Base-by-base conservation (phyloP, 2,797 vertebrate genomes). In the Pteropus rufus region DNA sequence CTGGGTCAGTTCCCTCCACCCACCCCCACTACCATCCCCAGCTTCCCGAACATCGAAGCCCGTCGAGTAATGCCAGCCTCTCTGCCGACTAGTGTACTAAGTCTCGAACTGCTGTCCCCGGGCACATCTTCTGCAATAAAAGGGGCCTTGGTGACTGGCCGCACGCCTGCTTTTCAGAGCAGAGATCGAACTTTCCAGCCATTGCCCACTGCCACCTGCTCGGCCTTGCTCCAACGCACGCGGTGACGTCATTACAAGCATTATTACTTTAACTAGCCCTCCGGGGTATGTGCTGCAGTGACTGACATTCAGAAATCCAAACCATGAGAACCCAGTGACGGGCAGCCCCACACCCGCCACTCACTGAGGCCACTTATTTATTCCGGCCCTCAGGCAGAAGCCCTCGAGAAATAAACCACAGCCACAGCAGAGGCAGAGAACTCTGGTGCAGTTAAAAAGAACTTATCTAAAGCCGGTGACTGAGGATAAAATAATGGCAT, bases 231-330 rank as follows among this genome's bases (percentile, higher is more conserved):
- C 56, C 56, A 39, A 12, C 21, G 41, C 7, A 44, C 41, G 41
- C 9, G 9, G n/a, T 6, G 19, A 69, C 34, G 49, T 65, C 12
- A 10, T 24, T 4, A 24, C 60, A 73, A n/a, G 46, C 41, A 26
- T 34, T 31, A 14, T 49, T 49, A 39, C 65, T 77, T 56, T 41
- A 60, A 54, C 49, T 26, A 73, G 52, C 56, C 54, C 9, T 72
- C 75, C 58, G 4, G 16, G 19, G 5, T 70, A 58, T 19, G 36
- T 14, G 36, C 60, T 82, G 29, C 16, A 2, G 31, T 81, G 44
- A 60, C 56, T n/a, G 65, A 90, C 31, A 29, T 54, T 69, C 34
- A 41, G 90, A 93, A 89, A 85, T 31, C 36, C 44, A 44, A 5
- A 49, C 44, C 29, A 10, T 9, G 5, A 10, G 75, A 36, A 34